A percentile compares a stretch with the other conserved stretches of the same genome.
These are phyloP conservation scores for Dufourea novaeangliae DNA, from an alignment of 1,140 invertebrate genomes.

Conservation along the genomic window DNA sequence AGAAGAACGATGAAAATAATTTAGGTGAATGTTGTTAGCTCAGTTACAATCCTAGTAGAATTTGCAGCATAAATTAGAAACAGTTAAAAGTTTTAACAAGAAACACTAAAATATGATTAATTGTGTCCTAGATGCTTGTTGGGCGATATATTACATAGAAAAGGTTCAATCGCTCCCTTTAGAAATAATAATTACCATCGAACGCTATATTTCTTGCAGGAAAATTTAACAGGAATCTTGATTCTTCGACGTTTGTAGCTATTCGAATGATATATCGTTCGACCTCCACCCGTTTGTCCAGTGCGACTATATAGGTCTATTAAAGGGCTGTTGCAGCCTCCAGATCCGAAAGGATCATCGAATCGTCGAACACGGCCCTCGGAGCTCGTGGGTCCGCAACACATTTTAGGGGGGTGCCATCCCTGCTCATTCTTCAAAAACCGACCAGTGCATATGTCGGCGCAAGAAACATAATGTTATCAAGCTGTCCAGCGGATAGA, in stretches of 20 bases:
- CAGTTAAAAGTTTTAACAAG: no score
- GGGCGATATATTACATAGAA: no score
- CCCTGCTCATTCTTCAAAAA: constrained; percentile 60
- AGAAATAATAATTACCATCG: not conserved
- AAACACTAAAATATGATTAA: no score
- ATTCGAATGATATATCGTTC: constrained; percentile 35
- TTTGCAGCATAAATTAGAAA: no score
- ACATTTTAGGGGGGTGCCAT: constrained; percentile 60
- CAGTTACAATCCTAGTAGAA: no score
- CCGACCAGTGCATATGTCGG: constrained; percentile 63
- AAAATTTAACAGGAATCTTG: not conserved
- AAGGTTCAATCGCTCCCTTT: no score
- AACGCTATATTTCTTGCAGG: not conserved
- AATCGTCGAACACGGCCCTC: constrained; percentile 58
- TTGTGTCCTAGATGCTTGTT: no score
- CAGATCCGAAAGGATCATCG: constrained; percentile 35
- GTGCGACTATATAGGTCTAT: not conserved
- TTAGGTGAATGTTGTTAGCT: no score
- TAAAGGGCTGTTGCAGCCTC: constrained; percentile 9
- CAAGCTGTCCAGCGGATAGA: constrained; percentile 55
- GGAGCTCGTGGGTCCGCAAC: constrained; percentile 32
- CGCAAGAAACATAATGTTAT: constrained; percentile 68
- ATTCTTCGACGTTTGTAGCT: constrained; percentile 7
- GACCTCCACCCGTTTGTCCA: not conserved
- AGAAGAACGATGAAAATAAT: no score